Conservation (phyloP, 92 coral and sea anemone species). For the Parazoanthus swiftii region DNA sequence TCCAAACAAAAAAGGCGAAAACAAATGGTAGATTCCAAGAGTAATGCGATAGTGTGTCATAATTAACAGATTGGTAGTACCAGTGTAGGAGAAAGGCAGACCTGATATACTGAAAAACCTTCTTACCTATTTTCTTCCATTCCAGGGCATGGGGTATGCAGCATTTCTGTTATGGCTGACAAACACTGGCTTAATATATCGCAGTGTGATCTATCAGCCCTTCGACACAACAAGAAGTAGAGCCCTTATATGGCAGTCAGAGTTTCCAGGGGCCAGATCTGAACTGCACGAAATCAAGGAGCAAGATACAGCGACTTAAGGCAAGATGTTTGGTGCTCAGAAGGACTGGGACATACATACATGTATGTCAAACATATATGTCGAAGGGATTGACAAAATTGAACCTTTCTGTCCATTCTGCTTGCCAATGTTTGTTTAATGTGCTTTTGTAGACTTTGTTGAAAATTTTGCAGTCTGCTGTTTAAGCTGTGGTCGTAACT, state of each 20-base stretch:
- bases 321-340: not conserved
- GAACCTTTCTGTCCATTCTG: no score
- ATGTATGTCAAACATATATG: no score
- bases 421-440: no score
- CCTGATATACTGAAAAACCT: not conserved
- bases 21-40: no score
- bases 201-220: slow-evolving; percentile 14
- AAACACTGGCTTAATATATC: slow-evolving; percentile 34
- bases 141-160: slow-evolving; percentile 27
- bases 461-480: no score
- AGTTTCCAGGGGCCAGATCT: not conserved
- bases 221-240: slow-evolving; percentile 33
- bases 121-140: not conserved
- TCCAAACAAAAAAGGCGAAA: no score
- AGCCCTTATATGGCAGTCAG: slow-evolving; percentile 7
- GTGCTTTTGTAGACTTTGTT: no score
- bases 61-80: no score
- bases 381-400: not conserved
- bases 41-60: no score
- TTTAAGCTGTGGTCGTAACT: no score
- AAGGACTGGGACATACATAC: not conserved
- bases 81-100: no score
- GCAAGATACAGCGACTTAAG: slow-evolving; percentile 18
- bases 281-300: slow-evolving; percentile 21
- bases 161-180: slow-evolving; percentile 39